A percentile compares a stretch with the other conserved stretches of the same genome.
Evolutionary conservation across 2,113 vertebrate species (phyloP).

Genomic region (Prinia subflava): DNA sequence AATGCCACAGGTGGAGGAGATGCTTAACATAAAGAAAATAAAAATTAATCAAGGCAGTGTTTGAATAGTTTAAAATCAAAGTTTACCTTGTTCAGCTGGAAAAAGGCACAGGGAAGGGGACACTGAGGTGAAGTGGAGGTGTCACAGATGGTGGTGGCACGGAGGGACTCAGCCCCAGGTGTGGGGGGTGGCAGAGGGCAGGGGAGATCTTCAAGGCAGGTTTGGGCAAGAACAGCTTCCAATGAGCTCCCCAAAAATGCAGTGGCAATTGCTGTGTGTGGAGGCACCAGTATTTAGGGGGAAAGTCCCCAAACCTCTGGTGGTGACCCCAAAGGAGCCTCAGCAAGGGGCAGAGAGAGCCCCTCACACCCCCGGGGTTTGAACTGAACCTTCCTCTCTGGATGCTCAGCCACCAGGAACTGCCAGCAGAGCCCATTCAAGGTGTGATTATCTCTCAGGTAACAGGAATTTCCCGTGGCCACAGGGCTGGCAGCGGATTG

Average conservation of each 20-base stretch:
- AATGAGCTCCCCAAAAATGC: rapidly evolving
- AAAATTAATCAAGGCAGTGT: background rate
- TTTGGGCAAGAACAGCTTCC: background rate
- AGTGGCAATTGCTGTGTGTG: rapidly evolving
- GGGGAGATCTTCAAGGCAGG: background rate
- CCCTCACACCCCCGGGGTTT: too few species aligned
- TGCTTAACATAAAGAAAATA: background rate
- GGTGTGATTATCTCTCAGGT: background rate
- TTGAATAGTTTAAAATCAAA: background rate
- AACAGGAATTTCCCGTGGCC: background rate
- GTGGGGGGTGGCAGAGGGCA: background rate
- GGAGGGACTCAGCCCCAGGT: rapidly evolving
- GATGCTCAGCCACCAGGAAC: background rate
- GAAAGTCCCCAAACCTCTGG: rapidly evolving
- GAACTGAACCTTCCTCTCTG: background rate
- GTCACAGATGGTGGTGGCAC: background rate
- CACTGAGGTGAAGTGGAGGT: background rate
- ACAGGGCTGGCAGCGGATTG: background rate
- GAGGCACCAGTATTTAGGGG: rapidly evolving
- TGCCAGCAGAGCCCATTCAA: background rate
- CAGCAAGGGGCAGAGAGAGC: background rate
- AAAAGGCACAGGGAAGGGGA: background rate
- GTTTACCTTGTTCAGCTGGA: background rate
- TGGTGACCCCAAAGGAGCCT: background rate
- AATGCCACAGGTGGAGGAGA: conserved; percentile 11